Conservation (phyloP, 2,797 vertebrate species). For the Crocidura indochinensis region DNA sequence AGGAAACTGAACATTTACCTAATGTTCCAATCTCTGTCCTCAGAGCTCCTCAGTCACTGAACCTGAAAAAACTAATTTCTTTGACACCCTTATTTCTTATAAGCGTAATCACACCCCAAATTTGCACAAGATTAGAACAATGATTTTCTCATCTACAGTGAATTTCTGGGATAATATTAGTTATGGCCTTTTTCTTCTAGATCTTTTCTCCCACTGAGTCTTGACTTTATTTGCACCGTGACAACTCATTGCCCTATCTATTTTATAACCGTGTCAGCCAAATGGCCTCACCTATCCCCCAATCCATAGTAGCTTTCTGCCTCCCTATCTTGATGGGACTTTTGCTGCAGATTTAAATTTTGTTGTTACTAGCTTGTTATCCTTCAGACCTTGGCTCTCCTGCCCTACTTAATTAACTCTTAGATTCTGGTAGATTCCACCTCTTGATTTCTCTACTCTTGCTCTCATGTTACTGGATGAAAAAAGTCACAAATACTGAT, state of each 20-base stretch:
- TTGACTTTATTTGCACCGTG: slow-evolving; percentile 20
- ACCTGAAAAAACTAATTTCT: slow-evolving; percentile 6
- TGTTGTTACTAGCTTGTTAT: background rate
- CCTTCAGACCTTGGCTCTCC: background rate
- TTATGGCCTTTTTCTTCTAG: background rate
- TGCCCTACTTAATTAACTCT: slow-evolving; percentile 14
- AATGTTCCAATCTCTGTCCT: background rate
- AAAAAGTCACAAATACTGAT: background rate
- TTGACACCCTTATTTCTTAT: background rate
- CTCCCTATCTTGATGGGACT: background rate
- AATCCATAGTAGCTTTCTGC: background rate
- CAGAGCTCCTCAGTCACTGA: slow-evolving; percentile 1
- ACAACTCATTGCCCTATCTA: background rate
- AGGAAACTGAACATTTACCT: background rate
- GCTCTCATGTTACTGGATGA: background rate
- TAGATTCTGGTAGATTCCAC: background rate
- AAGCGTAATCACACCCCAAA: background rate
- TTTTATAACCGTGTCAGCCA: background rate
- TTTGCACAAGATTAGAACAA: background rate
- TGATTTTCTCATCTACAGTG: background rate
- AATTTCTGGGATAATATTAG: background rate
- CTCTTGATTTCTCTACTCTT: slow-evolving; percentile 14
- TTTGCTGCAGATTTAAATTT: background rate
- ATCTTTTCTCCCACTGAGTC: background rate
- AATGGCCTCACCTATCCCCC: background rate